Evolutionary conservation across 1,140 invertebrate genomes (phyloP), one percentile per base, ranked within the genome.

Genomic region (Portunus trituberculatus): DNA sequence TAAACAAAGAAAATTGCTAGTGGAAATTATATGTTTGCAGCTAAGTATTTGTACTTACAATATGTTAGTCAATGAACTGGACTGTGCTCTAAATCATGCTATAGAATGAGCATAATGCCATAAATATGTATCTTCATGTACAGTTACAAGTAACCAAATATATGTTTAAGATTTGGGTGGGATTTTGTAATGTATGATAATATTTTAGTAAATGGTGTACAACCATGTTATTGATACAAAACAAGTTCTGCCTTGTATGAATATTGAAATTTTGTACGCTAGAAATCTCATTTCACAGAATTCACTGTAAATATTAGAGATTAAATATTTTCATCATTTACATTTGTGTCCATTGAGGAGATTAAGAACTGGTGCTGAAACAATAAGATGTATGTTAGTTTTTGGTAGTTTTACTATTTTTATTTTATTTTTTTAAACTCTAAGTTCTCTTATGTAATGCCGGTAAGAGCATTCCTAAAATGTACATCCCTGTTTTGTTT

Each of bases 251-350:
- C 67, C 25, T 76, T 76, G 67, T 76, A 76, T 76, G 16, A 20
- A 76, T n/a, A 76, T 76, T 76, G 67, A n/a, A 76, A n/a, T 76
- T 76, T 76, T 76, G 20, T 76, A 76, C n/a, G n/a, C n/a, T n/a
- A 14, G 52, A 76, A 76, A 76, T n/a, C 67, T 76, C 67, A 76
- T 76, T 25, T n/a, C 67, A 25, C 25, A 16, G 3, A 59, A 16
- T 16, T 20, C 20, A 76, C 52, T 76, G 67, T 76, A 76, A 76
- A 25, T 76, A 76, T 76, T 20, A 76, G n/a, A n/a, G 67, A 76
- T 76, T 8, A 76, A 76, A 76, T 76, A 76, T 76, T 76, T 76
- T 76, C 67, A 76, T 76, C n/a, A 76, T 76, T 76, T n/a, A 76
- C 67, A 76, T n/a, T n/a, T 76, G 6, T 76, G 67, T 76, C 67